Evolutionary conservation across 1,140 invertebrate species (phyloP).

Genomic region (Dinoponera quadriceps): DNA sequence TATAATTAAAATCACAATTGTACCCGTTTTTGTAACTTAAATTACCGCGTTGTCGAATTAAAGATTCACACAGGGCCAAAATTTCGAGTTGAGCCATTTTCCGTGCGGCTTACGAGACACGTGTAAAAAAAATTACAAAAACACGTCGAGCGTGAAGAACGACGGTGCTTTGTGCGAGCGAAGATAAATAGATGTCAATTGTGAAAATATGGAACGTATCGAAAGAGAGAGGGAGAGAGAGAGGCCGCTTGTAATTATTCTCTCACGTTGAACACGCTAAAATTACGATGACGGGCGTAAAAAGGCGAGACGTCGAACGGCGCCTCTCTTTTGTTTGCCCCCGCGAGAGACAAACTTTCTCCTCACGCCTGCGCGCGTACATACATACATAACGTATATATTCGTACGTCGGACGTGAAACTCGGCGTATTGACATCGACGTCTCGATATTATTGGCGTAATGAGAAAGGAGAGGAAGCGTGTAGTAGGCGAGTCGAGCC

Average conservation of each 20-base stretch:
- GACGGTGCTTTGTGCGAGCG: too few species aligned
- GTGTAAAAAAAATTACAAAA: slow-evolving; percentile 1
- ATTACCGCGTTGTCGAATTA: too few species aligned
- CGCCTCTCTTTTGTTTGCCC: slow-evolving; percentile 7
- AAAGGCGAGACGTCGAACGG: slow-evolving; percentile 1
- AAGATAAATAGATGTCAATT: slow-evolving; percentile 10
- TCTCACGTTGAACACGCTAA: background rate
- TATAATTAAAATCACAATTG: too few species aligned
- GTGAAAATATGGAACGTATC: slow-evolving; percentile 17
- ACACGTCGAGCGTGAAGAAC: too few species aligned
- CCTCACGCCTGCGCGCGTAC: background rate
- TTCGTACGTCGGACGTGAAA: slow-evolving; percentile 17
- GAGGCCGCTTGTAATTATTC: slow-evolving; percentile 16
- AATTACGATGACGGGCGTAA: slow-evolving; percentile 43
- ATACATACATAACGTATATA: background rate
- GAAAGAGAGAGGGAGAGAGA: background rate
- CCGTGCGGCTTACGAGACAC: too few species aligned
- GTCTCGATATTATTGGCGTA: slow-evolving; percentile 51
- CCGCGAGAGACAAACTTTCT: slow-evolving; percentile 33
- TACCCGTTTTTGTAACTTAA: too few species aligned
- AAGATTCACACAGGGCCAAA: too few species aligned
- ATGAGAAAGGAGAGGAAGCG: slow-evolving; percentile 38
- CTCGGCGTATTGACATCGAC: slow-evolving; percentile 47
- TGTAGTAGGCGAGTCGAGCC: background rate
- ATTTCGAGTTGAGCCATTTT: too few species aligned